Conservation (phyloP, 1,140 invertebrate species). For the Laupala kohalensis region DNA sequence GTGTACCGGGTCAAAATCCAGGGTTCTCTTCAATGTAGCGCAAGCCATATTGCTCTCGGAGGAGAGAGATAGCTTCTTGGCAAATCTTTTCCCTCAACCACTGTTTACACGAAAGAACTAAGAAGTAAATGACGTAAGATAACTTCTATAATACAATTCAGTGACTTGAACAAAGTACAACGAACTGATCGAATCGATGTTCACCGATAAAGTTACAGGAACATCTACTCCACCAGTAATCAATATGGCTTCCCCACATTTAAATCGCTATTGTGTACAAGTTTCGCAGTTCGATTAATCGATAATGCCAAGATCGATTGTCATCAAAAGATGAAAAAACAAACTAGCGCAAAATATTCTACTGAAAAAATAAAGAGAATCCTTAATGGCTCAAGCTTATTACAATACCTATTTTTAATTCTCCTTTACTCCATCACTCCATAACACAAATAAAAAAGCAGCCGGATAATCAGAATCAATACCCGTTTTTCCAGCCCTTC, state of each 20-base stretch:
- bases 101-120: not conserved
- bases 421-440: too few relatives aligned
- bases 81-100: not conserved
- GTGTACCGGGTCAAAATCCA: constrained; percentile 83
- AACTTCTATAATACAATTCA: not conserved
- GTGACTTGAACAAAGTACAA: not conserved
- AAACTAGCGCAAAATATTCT: too few relatives aligned
- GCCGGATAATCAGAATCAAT: too few relatives aligned
- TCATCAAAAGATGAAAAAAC: too few relatives aligned
- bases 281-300: constrained; percentile 1
- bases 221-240: not conserved
- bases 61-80: not conserved
- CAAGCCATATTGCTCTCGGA: constrained; percentile 67
- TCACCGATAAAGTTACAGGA: not conserved
- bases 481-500: too few relatives aligned
- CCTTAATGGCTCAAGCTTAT: too few relatives aligned
- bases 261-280: constrained; percentile 10
- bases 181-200: not conserved
- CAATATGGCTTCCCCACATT: constrained; percentile 9
- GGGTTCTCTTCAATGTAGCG: constrained; percentile 81
- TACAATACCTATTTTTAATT: too few relatives aligned
- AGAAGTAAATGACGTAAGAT: not conserved
- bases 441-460: too few relatives aligned
- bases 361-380: too few relatives aligned
- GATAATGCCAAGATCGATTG: not conserved